Percentiles rank a stretch among this genome's conserved stretches.
Evolutionary conservation across 2,797 vertebrate species (phyloP).

Genomic region (Poecilia velifera): DNA sequence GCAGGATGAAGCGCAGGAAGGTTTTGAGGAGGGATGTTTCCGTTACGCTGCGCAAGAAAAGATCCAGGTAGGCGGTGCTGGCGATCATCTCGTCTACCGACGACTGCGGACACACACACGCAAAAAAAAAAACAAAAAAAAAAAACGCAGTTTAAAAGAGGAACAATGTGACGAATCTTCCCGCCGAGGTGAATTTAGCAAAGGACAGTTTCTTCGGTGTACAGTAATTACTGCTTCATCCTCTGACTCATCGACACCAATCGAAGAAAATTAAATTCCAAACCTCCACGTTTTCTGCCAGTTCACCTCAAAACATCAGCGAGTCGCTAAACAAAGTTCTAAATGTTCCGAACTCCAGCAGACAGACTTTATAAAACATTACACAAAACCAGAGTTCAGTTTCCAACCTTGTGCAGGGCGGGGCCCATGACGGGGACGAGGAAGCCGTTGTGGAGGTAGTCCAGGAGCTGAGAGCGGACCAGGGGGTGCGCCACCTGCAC

Average conservation of each 20-base stretch:
- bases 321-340: background rate
- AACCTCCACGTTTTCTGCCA: background rate
- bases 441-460: constrained; percentile 97
- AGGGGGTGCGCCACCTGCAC: constrained; percentile 94
- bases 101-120: constrained; percentile 76
- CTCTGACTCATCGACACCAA: background rate
- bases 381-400: background rate
- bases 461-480: constrained; percentile 93
- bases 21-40: constrained; percentile 92
- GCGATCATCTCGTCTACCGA: constrained; percentile 97
- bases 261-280: background rate
- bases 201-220: background rate
- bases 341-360: background rate
- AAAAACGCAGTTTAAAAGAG: background rate
- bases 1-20: constrained; percentile 93
- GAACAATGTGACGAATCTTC: background rate
- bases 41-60: constrained; percentile 93
- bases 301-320: background rate
- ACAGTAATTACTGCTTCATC: background rate
- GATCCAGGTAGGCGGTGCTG: constrained; percentile 96
- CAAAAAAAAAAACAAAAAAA: background rate
- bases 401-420: constrained; percentile 86
- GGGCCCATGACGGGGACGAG: constrained; percentile 96
- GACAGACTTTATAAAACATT: background rate
- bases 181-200: background rate